Percentiles rank a stretch among this genome's conserved stretches.
phyloP scores from a whole-genome alignment of 2,113 vertebrate genomes.

The Penelope pileata region DNA sequence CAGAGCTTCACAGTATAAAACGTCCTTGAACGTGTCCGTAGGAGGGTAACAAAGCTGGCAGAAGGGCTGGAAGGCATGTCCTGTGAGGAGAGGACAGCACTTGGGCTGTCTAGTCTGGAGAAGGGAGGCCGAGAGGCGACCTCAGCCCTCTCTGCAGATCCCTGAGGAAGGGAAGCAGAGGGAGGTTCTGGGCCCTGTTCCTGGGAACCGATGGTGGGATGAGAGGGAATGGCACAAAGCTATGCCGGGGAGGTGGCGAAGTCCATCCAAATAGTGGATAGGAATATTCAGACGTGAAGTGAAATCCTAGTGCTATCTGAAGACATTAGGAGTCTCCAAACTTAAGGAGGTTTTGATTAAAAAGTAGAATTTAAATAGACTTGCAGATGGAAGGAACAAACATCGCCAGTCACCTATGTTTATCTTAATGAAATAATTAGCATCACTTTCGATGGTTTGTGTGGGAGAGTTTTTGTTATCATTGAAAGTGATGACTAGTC shows the following conservation, averaged over 20 bases:
- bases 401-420: background rate
- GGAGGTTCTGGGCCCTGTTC: background rate
- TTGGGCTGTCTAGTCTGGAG: too few relatives aligned
- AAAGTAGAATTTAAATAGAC: background rate
- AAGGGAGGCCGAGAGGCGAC: background rate
- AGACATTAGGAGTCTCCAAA: background rate
- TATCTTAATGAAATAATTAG: background rate
- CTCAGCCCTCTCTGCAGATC: background rate
- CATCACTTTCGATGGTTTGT: background rate
- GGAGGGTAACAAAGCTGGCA: background rate
- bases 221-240: background rate
- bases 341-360: background rate
- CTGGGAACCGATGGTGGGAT: background rate
- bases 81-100: background rate
- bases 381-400: background rate
- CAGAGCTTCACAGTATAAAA: background rate
- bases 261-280: background rate
- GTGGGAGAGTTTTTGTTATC: background rate
- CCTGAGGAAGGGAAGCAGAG: background rate
- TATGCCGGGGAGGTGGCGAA: background rate
- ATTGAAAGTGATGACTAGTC: background rate
- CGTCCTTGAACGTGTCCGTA: background rate
- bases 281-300: background rate
- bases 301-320: background rate
- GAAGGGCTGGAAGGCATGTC: background rate